Conservation (phyloP, 2,888 invertebrate species). For the Crematogaster levior region DNA sequence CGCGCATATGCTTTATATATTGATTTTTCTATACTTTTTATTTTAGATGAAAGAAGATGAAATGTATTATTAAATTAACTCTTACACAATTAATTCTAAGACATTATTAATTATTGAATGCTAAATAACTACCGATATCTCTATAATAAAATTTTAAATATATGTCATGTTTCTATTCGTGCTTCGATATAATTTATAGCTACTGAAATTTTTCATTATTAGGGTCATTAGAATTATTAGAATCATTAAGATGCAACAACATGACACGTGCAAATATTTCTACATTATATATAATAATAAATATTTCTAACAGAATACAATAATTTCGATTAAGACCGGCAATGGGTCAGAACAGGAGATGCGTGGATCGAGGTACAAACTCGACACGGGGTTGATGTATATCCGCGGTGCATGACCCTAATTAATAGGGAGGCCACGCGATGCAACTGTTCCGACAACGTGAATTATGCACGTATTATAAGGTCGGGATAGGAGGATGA, state of each 20-base stretch:
- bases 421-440: constrained; percentile 85
- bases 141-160: background rate
- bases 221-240: background rate
- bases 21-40: background rate
- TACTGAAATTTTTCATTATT: background rate
- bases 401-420: constrained; percentile 84
- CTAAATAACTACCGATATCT: background rate
- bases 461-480: constrained; percentile 80
- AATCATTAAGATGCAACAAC: background rate
- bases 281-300: no score
- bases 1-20: background rate
- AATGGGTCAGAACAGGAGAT: constrained; percentile 57
- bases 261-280: background rate
- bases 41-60: background rate
- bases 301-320: background rate
- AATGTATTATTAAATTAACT: background rate
- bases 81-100: background rate
- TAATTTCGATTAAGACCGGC: constrained; percentile 32
- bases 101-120: background rate
- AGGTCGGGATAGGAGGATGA: constrained; percentile 55
- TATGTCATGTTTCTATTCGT: background rate
- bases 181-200: background rate
- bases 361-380: constrained; percentile 63
- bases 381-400: constrained; percentile 81
- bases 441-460: constrained; percentile 83